A percentile compares a stretch with the other conserved stretches of the same genome.
These are phyloP conservation scores for Agrotis puta DNA, from an alignment of 2,888 invertebrate genomes.

Conservation along the genomic window DNA sequence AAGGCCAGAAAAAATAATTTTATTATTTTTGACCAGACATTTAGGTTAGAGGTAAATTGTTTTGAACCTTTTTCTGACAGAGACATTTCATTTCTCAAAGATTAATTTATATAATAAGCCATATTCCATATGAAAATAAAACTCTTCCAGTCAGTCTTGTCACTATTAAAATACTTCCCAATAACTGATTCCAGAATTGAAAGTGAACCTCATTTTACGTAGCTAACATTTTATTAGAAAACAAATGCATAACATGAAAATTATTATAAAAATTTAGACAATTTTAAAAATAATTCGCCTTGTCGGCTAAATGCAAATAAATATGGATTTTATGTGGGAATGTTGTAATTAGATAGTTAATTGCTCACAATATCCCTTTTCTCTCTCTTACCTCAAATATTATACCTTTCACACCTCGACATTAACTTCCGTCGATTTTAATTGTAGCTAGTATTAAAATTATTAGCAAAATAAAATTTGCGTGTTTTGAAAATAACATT, in stretches of 20 bases:
- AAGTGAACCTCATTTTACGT: constrained; percentile 83
- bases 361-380: constrained; percentile 65
- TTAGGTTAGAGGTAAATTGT: neutral
- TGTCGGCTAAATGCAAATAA: constrained; percentile 39
- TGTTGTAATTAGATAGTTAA: constrained; percentile 65
- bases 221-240: constrained; percentile 62
- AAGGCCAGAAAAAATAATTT: constrained; percentile 11
- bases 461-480: constrained; percentile 65
- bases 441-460: constrained; percentile 63
- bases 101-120: neutral
- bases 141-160: constrained; percentile 80
- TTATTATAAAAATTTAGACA: constrained; percentile 31
- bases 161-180: constrained; percentile 79
- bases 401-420: constrained; percentile 53
- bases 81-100: too few relatives aligned
- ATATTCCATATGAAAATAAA: constrained; percentile 40
- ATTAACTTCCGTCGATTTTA: constrained; percentile 59
- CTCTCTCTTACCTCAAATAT: constrained; percentile 62
- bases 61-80: neutral
- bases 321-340: constrained; percentile 53
- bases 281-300: constrained; percentile 8
- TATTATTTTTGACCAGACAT: neutral
- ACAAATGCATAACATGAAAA: constrained; percentile 23
- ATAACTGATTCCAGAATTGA: constrained; percentile 77
- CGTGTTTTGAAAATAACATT: constrained; percentile 51